Evolutionary conservation across 2,797 vertebrate genomes (phyloP), one percentile per base, ranked within the genome.

Genomic region (Microcaecilia unicolor): DNA sequence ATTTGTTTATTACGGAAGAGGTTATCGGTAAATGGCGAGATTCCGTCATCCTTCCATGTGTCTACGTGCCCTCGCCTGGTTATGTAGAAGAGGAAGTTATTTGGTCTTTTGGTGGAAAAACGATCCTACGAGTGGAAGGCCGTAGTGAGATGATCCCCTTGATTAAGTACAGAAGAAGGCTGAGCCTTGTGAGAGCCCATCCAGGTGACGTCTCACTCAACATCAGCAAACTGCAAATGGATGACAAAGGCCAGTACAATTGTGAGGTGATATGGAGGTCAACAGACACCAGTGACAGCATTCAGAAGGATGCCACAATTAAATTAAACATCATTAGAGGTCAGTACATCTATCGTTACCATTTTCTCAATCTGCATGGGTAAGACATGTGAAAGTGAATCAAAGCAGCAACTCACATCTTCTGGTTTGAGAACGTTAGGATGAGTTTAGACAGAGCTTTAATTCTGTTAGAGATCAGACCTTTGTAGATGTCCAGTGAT

Each of bases 151-250:
- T 37, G 10, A 13, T 33, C 12, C 9, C 36, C 6, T 29, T 28
- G 15, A 4, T 8, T 14, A n/a, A 19, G 2, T 38, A 15, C 16
- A 22, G 28, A 33, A 13, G 10, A 5, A 31, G 23, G 13, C 10
- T 27, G 3, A 8, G 5, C 23, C 11, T 45, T 5, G 17, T 42
- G 8, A 14, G 23, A 4, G 15, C 34, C 15, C n/a, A 6, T 5
- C n/a, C 34, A 9, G 35, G 35, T 4, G 35, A 33, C 18, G 43
- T 33, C 9, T 45, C 43, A 10, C 21, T 45, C 14, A 45, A 16
- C 8, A 20, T 45, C 11, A 15, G 3, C 9, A 33, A 16, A 7
- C 5, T 45, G 12, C 9, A 5, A n/a, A 7, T 8, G 2, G 3
- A 9, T 10, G 24, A 37, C 19, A 28, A 10, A 5, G 43, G 34